Evolutionary conservation across 1,140 invertebrate genomes (phyloP).

Genomic region (Cotesia vestalis): DNA sequence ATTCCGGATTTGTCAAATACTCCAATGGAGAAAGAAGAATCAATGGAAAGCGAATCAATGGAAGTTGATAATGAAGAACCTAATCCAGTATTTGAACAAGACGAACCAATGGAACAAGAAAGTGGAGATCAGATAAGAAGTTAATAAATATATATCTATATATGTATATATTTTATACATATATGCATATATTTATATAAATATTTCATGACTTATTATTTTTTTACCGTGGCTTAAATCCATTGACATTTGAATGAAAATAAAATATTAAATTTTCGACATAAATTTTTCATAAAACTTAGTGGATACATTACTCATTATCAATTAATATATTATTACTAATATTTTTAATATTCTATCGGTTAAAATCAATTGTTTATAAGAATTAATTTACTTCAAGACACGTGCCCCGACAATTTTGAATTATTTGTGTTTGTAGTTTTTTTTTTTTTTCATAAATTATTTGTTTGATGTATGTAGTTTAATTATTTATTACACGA

Average conservation of each 20-base stretch:
- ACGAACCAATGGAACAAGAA: constrained; percentile 62
- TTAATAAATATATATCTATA: constrained; percentile 59
- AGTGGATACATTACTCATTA: neutral
- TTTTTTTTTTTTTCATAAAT: no score
- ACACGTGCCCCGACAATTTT: no score
- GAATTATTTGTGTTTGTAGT: no score
- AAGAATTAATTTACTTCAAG: no score
- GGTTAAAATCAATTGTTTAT: no score
- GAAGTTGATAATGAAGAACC: constrained; percentile 58
- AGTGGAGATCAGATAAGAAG: constrained; percentile 51
- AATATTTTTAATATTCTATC: no score
- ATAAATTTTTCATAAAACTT: constrained; percentile 9
- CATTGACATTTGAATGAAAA: constrained; percentile 1
- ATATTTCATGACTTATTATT: constrained; percentile 28
- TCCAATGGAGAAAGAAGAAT: constrained; percentile 36
- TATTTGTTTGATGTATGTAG: no score
- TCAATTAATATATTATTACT: neutral
- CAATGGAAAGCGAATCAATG: constrained; percentile 53
- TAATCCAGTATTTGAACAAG: constrained; percentile 46
- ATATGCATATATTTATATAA: no score
- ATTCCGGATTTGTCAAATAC: neutral
- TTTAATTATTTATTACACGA: no score
- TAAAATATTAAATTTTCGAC: constrained; percentile 19
- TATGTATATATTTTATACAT: constrained; percentile 27
- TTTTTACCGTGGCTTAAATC: constrained; percentile 12